A percentile compares a stretch with the other conserved stretches of the same genome.
Conservation (phyloP, 2,113 vertebrate species). For the Trematocara marginatum region DNA sequence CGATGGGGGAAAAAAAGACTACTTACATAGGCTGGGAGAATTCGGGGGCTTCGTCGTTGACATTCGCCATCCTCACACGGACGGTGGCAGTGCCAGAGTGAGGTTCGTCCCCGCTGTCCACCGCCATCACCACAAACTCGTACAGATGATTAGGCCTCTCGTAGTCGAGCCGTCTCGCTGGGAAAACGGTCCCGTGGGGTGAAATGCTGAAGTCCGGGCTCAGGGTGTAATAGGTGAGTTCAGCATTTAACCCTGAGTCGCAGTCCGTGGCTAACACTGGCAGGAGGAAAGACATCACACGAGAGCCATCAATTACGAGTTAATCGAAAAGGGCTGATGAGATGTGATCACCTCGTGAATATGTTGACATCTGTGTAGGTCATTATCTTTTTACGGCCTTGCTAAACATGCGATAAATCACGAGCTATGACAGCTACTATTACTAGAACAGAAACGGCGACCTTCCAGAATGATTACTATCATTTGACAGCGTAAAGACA, state of each 20-base stretch:
- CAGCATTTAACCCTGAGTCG: constrained; percentile 80
- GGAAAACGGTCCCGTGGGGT: constrained; percentile 80
- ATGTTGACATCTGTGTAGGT: constrained; percentile 56
- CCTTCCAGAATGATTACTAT: constrained; percentile 8
- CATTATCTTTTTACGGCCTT: constrained; percentile 45
- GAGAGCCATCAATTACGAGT: constrained; percentile 36
- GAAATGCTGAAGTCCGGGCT: constrained; percentile 85
- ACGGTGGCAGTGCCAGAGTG: constrained; percentile 84
- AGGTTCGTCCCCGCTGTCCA: constrained; percentile 79
- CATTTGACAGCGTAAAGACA: constrained; percentile 20
- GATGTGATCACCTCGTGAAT: constrained; percentile 45
- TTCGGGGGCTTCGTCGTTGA: constrained; percentile 83
- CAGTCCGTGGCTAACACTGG: constrained; percentile 85
- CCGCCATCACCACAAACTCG: constrained; percentile 86
- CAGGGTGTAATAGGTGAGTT: constrained; percentile 81
- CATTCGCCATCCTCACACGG: constrained; percentile 81
- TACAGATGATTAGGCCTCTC: constrained; percentile 84
- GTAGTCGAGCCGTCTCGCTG: constrained; percentile 77
- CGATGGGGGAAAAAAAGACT: neutral
- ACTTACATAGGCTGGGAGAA: constrained; percentile 83
- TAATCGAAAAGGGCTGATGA: constrained; percentile 36
- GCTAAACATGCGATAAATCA: constrained; percentile 61
- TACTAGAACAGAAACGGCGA: constrained; percentile 18
- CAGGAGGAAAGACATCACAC: neutral
- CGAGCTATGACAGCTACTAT: constrained; percentile 45